Evolutionary conservation across 2,888 invertebrate species (phyloP), one percentile per base, ranked within the genome.

Genomic region (Gandaritis pyraliata): DNA sequence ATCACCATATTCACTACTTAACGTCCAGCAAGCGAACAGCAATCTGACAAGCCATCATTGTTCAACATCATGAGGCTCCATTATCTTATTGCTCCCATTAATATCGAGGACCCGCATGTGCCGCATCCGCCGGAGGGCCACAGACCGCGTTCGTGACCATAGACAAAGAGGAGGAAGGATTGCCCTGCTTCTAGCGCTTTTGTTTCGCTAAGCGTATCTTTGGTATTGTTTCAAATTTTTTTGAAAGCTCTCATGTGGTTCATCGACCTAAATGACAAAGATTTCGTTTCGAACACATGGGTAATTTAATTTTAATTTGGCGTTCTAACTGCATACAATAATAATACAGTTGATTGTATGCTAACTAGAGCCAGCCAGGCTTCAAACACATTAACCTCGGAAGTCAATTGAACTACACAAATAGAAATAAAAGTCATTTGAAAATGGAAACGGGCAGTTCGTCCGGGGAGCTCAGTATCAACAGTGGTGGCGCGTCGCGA

Each of bases 21-120:
- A 66, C 72, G 63, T 69, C 69, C 65, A 66, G 71, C 69, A 64
- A 65, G 66, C 65, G 71, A 71, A 58, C 70, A 70, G 70, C 72
- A 70, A 70, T 69, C 71, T 70, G 83, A 80, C 83, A 83, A 76
- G 76, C 74, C 74, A 74, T 76, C 81, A 85, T 87, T 87, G 86
- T 88, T 80, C 79, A 74, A 52, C 60, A 64, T 74, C 77, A 80
- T 81, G 77, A 77, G 80, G 76, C 74, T 74, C 83, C 81, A 89
- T 88, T 90, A 89, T 88, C 83, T 86, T 81, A 87, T 90, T 90
- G 85, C 80, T 84, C 78, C 79, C 83, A 86, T 86, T 87, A 85
- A 73, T 71, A 75, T 72, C 75, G 76, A 73, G 78, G 76, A 78
- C 89, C 89, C 88, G 88, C 88, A 88, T 88, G 79, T 79, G 79